Base-by-base conservation (phyloP, 2,797 vertebrate species). In the Luscinia luscinia region DNA sequence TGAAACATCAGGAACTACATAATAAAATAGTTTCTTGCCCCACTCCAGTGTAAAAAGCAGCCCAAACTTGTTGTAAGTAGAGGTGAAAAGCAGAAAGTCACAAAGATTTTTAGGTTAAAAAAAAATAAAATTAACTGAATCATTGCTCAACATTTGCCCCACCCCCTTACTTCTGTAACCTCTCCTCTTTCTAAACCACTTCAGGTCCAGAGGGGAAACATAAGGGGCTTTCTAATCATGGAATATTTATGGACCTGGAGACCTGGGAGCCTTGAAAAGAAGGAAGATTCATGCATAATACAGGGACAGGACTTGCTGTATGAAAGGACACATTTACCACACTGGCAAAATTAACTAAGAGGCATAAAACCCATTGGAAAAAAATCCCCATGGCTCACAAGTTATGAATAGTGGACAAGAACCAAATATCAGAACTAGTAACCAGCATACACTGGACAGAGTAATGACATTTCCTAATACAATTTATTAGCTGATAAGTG, bases 231-330 rank as follows among this genome's bases (percentile, higher is more conserved):
- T 94, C 62, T 80, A 59, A 85, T 89, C 21, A 94, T 95, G 57
- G 69, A 93, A 94, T 96, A 96, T 97, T 96, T 94, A 97, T 91
- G 72, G 89, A 90, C 38, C 70, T 72, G 66, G 88, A 95, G 92
- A 94, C 81, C 79, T 10, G 15, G 54, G 74, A 84, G 83, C 63
- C 66, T n/a, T 91, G 81, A 86, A 93, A 96, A 93, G 76, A 82
- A 91, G 58, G n/a, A 87, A 89, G 36, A 89, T 68, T 91, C 88
- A 96, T 95, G 79, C 91, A 96, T 95, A 96, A 97, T 96, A 94
- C 62, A 94, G 61, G 49, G 59, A 45, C 8, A 7, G 62, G 55
- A 54, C 67, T 34, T 82, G 91, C 90, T 40, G 21, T 49, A 40
- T 40, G 74, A 94, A 93, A 83, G 58, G 69, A 92, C 1, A 2